A percentile compares a stretch with the other conserved stretches of the same genome.
Evolutionary conservation across 2,797 vertebrate genomes (phyloP).

Genomic region (Synanceia verrucosa): DNA sequence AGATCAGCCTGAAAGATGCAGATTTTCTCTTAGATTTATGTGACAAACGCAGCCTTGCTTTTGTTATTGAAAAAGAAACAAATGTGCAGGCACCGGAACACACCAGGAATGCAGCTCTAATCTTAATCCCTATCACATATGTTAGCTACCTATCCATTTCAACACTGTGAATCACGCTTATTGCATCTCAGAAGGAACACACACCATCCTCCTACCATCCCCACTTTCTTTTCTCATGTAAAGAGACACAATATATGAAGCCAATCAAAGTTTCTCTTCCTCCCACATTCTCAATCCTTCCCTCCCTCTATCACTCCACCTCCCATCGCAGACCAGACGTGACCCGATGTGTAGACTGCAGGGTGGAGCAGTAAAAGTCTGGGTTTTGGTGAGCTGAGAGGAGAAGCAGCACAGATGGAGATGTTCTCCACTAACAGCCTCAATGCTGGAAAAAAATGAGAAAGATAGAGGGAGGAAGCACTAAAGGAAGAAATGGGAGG

Average conservation of each 20-base stretch:
- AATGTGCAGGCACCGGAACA: constrained; percentile 36
- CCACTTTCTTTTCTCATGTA: constrained; percentile 19
- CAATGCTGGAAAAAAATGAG: constrained; percentile 38
- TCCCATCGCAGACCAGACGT: constrained; percentile 56
- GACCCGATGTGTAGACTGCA: constrained; percentile 48
- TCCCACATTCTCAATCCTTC: constrained; percentile 37
- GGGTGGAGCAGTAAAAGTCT: constrained; percentile 55
- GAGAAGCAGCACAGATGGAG: constrained; percentile 75
- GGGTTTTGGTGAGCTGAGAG: constrained; percentile 50
- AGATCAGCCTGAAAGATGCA: constrained; percentile 18
- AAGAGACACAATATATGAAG: constrained; percentile 21
- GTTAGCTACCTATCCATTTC: constrained; percentile 44
- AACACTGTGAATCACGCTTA: constrained; percentile 28
- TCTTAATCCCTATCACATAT: constrained; percentile 48
- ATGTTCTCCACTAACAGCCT: constrained; percentile 69
- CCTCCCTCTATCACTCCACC: constrained; percentile 16
- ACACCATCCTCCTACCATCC: not conserved
- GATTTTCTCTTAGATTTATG: constrained; percentile 15
- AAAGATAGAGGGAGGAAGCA: constrained; percentile 26
- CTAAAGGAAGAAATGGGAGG: constrained; percentile 6
- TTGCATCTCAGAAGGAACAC: constrained; percentile 6
- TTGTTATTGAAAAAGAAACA: constrained; percentile 42
- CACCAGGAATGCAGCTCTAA: constrained; percentile 56
- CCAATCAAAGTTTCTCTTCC: constrained; percentile 25
- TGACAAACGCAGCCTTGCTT: constrained; percentile 1